These are phyloP conservation scores for Euplexia lucipara DNA, from an alignment of 2,888 invertebrate species.

Conservation along the genomic window DNA sequence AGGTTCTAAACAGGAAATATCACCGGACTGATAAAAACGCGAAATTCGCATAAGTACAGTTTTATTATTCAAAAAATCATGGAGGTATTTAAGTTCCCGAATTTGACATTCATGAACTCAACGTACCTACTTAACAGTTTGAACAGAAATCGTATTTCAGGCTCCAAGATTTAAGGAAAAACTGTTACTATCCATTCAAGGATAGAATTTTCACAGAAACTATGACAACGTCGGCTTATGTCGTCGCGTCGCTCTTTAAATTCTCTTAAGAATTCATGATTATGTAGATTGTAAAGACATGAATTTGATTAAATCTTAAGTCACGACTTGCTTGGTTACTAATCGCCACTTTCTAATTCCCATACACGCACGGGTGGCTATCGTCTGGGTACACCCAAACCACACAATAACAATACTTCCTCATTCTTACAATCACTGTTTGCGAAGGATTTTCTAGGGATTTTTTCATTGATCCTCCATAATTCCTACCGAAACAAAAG, in stretches of 20 bases:
- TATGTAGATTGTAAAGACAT: slow-evolving; percentile 62
- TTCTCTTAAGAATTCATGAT: slow-evolving; percentile 52
- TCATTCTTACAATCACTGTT: slow-evolving; percentile 14
- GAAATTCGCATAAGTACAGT: no score
- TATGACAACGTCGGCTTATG: neutral
- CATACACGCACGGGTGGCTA: slow-evolving; percentile 55
- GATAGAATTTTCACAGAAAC: slow-evolving; percentile 2
- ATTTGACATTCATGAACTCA: no score
- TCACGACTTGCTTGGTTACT: slow-evolving; percentile 71
- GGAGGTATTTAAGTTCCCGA: no score
- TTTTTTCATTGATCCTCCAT: neutral
- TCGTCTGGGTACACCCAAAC: slow-evolving; percentile 4
- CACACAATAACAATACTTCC: slow-evolving; percentile 13
- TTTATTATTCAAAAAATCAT: no score
- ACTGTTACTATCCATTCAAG: neutral
- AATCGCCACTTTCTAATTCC: slow-evolving; percentile 74
- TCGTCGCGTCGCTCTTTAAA: slow-evolving; percentile 31
- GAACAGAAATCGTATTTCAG: no score
- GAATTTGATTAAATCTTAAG: slow-evolving; percentile 72
- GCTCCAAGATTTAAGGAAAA: no score
- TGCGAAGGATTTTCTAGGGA: slow-evolving; percentile 1
- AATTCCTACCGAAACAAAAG: slow-evolving; percentile 6
- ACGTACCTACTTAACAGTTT: no score
- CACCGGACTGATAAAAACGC: no score
- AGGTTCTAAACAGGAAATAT: no score